A percentile compares a stretch with the other conserved stretches of the same genome.
phyloP scores from a whole-genome alignment of 1,140 invertebrate species.

The Drosophila bipectinata region DNA sequence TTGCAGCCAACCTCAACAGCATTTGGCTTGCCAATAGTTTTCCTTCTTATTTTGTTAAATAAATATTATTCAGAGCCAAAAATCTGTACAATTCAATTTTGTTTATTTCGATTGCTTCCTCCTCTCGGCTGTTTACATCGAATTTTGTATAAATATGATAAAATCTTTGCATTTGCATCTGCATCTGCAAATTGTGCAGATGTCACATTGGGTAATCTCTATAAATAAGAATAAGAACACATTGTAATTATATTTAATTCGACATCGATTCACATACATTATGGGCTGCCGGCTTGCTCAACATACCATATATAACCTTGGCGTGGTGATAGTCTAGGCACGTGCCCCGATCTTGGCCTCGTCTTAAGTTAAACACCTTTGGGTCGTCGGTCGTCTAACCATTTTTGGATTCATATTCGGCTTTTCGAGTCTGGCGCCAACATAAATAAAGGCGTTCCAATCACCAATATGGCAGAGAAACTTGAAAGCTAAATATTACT shows the following conservation, averaged over 20 bases:
- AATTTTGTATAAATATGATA: slow-evolving; percentile 44
- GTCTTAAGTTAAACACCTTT: slow-evolving; percentile 16
- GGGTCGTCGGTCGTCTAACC: slow-evolving; percentile 7
- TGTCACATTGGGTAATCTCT: slow-evolving; percentile 41
- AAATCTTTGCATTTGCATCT: slow-evolving; percentile 31
- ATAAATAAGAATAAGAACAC: slow-evolving; percentile 43
- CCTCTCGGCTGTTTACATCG: slow-evolving; percentile 35
- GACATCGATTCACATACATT: background rate
- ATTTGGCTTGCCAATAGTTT: slow-evolving; percentile 26
- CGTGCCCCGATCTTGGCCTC: slow-evolving; percentile 24
- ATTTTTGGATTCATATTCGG: slow-evolving; percentile 8
- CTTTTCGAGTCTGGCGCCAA: slow-evolving; percentile 20
- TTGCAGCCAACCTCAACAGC: slow-evolving; percentile 4
- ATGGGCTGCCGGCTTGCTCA: background rate
- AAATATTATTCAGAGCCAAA: slow-evolving; percentile 39
- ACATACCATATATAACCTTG: slow-evolving; percentile 12
- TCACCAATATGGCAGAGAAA: slow-evolving; percentile 3
- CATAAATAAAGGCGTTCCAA: background rate
- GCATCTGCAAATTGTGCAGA: slow-evolving; percentile 12
- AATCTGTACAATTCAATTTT: slow-evolving; percentile 42
- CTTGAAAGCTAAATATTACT: slow-evolving; percentile 32
- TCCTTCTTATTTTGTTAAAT: slow-evolving; percentile 25
- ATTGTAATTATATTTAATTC: slow-evolving; percentile 42
- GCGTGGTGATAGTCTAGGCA: slow-evolving; percentile 16
- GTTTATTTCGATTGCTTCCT: slow-evolving; percentile 34